Conservation (phyloP, 2,888 invertebrate species). For the Hirtodrosophila confusa region DNA sequence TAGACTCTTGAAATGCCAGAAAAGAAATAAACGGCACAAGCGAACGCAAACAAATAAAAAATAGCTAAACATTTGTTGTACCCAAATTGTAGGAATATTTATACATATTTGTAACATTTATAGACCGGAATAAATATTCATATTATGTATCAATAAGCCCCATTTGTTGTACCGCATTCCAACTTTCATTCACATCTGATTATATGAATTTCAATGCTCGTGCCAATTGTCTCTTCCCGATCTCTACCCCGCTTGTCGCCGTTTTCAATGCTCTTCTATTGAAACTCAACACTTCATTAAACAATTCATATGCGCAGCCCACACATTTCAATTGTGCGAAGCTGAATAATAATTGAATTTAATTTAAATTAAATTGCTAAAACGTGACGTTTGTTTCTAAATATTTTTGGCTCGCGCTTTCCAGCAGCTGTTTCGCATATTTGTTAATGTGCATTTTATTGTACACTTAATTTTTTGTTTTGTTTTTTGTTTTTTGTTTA, state of each 20-base stretch:
- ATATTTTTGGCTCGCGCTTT: conserved; percentile 46
- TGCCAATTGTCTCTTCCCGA: conserved; percentile 31
- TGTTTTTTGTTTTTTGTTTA: conserved; percentile 34
- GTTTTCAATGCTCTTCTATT: conserved; percentile 14
- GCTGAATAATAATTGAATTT: conserved; percentile 51
- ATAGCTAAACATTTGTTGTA: conserved; percentile 36
- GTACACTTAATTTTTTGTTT: conserved; percentile 19
- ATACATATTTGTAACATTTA: conserved; percentile 1
- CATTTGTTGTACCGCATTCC: conserved; percentile 28
- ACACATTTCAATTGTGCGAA: conserved; percentile 15
- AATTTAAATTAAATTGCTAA: conserved; percentile 45
- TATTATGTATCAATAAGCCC: conserved; percentile 22
- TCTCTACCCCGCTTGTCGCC: conserved; percentile 13
- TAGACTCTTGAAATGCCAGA: conserved; percentile 51
- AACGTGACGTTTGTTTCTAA: conserved; percentile 43
- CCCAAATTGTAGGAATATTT: conserved; percentile 38
- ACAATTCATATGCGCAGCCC: conserved; percentile 34
- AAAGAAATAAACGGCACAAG: conserved; percentile 29
- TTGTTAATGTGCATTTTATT: conserved; percentile 64
- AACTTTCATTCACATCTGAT: conserved; percentile 46
- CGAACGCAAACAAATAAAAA: conserved; percentile 11
- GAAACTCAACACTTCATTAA: conserved; percentile 44
- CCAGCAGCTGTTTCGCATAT: conserved; percentile 68
- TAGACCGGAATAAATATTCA: conserved; percentile 30
- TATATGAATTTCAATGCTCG: conserved; percentile 47